A percentile compares a stretch with the other conserved stretches of the same genome.
Evolutionary conservation across 2,113 vertebrate species (phyloP).

Genomic region (Brienomyrus brachyistius): DNA sequence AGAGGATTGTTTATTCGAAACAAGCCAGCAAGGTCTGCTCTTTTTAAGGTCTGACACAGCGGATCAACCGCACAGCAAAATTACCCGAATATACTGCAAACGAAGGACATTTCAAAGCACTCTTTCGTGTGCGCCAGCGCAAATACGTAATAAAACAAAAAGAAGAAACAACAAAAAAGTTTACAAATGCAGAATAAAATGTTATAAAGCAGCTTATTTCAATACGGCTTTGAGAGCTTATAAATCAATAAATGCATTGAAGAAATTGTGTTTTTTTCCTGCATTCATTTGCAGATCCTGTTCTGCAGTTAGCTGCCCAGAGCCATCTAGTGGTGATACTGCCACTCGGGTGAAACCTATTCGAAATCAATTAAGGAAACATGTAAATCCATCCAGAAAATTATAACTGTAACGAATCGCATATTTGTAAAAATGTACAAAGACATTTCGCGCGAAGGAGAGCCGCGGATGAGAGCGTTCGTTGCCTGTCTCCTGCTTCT

Average conservation of each 20-base stretch:
- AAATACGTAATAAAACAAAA: neutral
- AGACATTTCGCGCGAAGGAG: neutral
- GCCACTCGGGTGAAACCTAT: neutral
- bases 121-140: neutral
- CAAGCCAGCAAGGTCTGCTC: neutral
- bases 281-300: neutral
- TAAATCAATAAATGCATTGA: neutral
- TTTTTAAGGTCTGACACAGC: neutral
- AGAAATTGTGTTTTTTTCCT: neutral
- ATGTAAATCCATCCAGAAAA: neutral
- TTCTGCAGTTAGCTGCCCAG: neutral
- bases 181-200: neutral
- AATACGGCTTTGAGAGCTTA: neutral
- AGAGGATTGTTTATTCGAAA: neutral
- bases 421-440: constrained; percentile 2
- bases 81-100: neutral
- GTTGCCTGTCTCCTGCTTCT: neutral
- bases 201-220: constrained; percentile 6
- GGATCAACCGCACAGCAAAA: neutral
- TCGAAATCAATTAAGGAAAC: neutral
- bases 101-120: constrained; percentile 1
- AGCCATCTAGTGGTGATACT: constrained; percentile 30
- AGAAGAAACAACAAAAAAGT: neutral
- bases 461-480: neutral
- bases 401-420: neutral